A percentile compares a stretch with the other conserved stretches of the same genome.
Evolutionary conservation across 2,113 vertebrate species (phyloP).

Genomic region (Holacanthus passer): DNA sequence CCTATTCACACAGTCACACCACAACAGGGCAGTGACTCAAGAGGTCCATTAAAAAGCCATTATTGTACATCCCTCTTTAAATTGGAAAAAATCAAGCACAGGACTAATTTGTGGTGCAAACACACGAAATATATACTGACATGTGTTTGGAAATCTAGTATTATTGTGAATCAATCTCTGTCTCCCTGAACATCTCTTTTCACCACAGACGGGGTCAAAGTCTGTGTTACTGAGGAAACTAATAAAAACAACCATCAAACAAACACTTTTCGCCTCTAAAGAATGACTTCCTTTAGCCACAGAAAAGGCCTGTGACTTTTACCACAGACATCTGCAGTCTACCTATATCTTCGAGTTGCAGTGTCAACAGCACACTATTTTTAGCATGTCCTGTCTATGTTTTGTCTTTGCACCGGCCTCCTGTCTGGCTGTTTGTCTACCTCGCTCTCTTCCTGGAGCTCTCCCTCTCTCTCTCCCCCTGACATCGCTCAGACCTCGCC

Average conservation of each 20-base stretch:
- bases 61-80: constrained; percentile 42
- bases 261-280: constrained; percentile 16
- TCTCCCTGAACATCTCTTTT: background rate
- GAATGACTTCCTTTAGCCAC: constrained; percentile 43
- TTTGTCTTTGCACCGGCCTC: constrained; percentile 51
- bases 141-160: background rate
- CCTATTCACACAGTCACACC: constrained; percentile 51
- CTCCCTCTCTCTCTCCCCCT: background rate
- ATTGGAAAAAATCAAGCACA: constrained; percentile 24
- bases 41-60: constrained; percentile 63
- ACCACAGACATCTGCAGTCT: constrained; percentile 16
- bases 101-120: constrained; percentile 1
- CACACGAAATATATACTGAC: background rate
- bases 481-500: constrained; percentile 34
- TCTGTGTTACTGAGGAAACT: constrained; percentile 35
- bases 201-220: constrained; percentile 1
- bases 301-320: constrained; percentile 5
- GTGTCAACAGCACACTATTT: constrained; percentile 59
- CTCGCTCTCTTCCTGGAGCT: constrained; percentile 18
- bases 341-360: constrained; percentile 32
- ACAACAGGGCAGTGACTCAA: constrained; percentile 56
- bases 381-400: constrained; percentile 52
- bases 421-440: constrained; percentile 47
- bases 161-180: background rate
- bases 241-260: constrained; percentile 35